These are phyloP conservation scores for Tyria jacobaeae DNA, from an alignment of 2,888 invertebrate species.

Conservation along the genomic window DNA sequence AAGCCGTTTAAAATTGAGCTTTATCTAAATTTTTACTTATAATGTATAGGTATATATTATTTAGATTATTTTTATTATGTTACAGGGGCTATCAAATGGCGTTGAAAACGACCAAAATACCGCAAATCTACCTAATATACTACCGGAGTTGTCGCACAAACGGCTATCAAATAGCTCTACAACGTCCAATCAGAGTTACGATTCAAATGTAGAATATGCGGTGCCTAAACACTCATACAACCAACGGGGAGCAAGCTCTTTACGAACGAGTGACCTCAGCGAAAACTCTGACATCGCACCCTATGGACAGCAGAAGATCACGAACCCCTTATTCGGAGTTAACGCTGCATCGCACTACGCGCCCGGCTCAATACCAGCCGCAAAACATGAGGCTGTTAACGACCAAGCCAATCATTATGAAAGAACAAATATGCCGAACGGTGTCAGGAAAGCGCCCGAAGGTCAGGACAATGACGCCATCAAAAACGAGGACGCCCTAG, in stretches of 20 bases:
- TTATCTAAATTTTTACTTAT: too few species aligned
- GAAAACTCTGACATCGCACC: slow-evolving; percentile 62
- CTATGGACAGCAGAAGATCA: slow-evolving; percentile 68
- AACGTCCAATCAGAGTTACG: slow-evolving; percentile 80
- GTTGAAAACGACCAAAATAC: slow-evolving; percentile 82
- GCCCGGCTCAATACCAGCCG: slow-evolving; percentile 61
- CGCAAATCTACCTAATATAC: slow-evolving; percentile 72
- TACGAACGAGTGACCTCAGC: slow-evolving; percentile 62
- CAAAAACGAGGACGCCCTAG: slow-evolving; percentile 87
- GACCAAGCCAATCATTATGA: slow-evolving; percentile 71
- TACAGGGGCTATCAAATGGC: slow-evolving; percentile 82
- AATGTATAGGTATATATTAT: too few species aligned
- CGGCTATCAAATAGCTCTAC: slow-evolving; percentile 80
- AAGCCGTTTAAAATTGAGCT: too few species aligned
- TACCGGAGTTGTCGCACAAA: slow-evolving; percentile 73
- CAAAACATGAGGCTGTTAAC: slow-evolving; percentile 55
- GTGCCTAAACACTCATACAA: slow-evolving; percentile 75
- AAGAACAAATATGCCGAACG: slow-evolving; percentile 73
- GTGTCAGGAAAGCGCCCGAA: slow-evolving; percentile 91
- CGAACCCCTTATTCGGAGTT: slow-evolving; percentile 82
- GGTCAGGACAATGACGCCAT: slow-evolving; percentile 93
- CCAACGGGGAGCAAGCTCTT: slow-evolving; percentile 57
- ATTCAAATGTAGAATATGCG: slow-evolving; percentile 77
- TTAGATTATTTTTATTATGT: slow-evolving; percentile 25
- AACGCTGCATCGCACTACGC: slow-evolving; percentile 83